Percentiles rank a stretch among this genome's conserved stretches.
Evolutionary conservation across 2,888 invertebrate species (phyloP).

Genomic region (Polydrusus cervinus): DNA sequence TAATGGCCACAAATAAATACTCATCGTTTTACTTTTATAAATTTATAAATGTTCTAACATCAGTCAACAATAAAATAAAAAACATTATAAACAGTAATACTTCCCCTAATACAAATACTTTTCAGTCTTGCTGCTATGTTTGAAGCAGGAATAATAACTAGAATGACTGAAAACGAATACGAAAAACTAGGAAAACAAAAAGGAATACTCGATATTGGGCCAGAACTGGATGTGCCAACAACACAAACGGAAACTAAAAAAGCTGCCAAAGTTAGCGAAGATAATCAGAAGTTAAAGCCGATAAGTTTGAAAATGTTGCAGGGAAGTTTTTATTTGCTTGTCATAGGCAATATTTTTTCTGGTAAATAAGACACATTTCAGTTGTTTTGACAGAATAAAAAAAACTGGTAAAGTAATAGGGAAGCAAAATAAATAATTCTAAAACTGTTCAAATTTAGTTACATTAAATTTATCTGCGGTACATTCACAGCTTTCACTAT

Average conservation of each 20-base stretch:
- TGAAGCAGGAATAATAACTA: constrained; percentile 84
- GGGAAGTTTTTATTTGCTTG: constrained; percentile 82
- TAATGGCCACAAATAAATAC: no score
- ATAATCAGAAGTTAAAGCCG: constrained; percentile 74
- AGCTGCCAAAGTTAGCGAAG: constrained; percentile 63
- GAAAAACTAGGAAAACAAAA: constrained; percentile 78
- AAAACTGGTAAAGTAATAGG: no score
- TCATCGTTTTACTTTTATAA: no score
- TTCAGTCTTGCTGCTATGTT: constrained; percentile 81
- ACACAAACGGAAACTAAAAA: constrained; percentile 62
- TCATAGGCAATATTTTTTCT: constrained; percentile 78
- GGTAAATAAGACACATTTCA: constrained; percentile 68
- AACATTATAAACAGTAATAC: no score
- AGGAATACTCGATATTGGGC: constrained; percentile 69
- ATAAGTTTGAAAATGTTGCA: constrained; percentile 82
- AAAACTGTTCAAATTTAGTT: no score
- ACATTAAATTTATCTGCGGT: no score
- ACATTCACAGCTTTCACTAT: no score
- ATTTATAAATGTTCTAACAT: no score
- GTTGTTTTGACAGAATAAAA: no score
- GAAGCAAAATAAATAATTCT: no score
- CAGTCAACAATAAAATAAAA: no score
- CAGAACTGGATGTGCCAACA: constrained; percentile 65
- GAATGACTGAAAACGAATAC: constrained; percentile 85
- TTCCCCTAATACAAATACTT: no score